Conservation (phyloP, 2,888 invertebrate species). For the Melanostoma mellinum region DNA sequence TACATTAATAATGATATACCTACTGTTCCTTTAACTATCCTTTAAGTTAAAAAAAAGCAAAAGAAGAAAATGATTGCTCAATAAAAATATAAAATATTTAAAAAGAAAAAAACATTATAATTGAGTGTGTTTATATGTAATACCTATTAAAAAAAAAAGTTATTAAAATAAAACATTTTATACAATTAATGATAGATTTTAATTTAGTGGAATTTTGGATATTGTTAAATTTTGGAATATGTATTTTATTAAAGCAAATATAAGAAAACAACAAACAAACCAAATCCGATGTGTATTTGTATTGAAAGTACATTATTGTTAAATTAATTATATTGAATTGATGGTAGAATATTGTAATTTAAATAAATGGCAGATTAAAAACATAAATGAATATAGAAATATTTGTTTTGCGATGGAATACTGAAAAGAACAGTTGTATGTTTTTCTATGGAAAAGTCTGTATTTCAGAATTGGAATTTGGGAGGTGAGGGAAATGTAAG, state of each 20-base stretch:
- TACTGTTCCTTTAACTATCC: conserved; percentile 55
- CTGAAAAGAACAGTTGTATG: neutral
- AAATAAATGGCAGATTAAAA: conserved; percentile 51
- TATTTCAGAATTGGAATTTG: conserved; percentile 16
- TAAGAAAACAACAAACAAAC: conserved; percentile 1
- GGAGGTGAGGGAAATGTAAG: conserved; percentile 30
- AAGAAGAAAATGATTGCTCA: conserved; percentile 46
- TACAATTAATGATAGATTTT: conserved; percentile 42
- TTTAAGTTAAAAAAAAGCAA: conserved; percentile 10
- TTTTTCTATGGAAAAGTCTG: no score
- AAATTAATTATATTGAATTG: conserved; percentile 20
- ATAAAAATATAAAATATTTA: conserved; percentile 20
- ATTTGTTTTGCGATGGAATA: conserved; percentile 28
- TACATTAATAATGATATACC: conserved; percentile 25
- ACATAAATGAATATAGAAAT: conserved; percentile 44
- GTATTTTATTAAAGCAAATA: conserved; percentile 58
- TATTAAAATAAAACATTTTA: conserved; percentile 17
- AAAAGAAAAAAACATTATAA: conserved; percentile 14
- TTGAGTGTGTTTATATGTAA: conserved; percentile 37
- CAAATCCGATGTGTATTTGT: conserved; percentile 52
- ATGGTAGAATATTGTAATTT: conserved; percentile 48
- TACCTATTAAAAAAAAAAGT: conserved; percentile 9
- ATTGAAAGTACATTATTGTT: conserved; percentile 58
- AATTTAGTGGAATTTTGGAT: conserved; percentile 55
- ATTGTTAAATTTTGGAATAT: conserved; percentile 68